Base-by-base conservation (phyloP, 2,888 invertebrate genomes). In the Mycalesis mineus region DNA sequence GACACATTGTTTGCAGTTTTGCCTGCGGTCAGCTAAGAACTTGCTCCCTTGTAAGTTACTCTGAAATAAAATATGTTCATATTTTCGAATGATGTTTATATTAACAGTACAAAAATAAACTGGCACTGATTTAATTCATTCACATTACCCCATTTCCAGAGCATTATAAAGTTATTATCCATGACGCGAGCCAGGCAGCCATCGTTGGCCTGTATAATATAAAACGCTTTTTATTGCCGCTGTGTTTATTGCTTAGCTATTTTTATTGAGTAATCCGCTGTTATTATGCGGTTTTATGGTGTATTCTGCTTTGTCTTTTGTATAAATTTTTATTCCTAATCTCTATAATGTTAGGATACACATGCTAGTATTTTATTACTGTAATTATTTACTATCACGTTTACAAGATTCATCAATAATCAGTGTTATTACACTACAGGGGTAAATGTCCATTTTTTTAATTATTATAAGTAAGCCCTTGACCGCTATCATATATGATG, bases 141-240 rank as follows among this genome's bases (percentile, higher is more conserved):
- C 37, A n/a, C 39, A 51, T 40, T 51, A 51, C 51, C 51, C 40
- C 37, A 41, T 51, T 51, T 39, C 40, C 15, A 29, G 31, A 29
- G 40, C 51, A 41, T 51, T 40, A 51, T 51, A 51, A 51, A 41
- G 51, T 51, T 51, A 51, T 51, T 39, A 41, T 51, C 51, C 41
- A 41, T 51, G 51, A 51, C 40, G 29, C 11, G 29, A 40, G 31
- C 14, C 15, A 14, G 51, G 40, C 40, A 40, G 50, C 40, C 13
- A 41, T 41, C 40, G 39, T 28, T 15, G 29, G 40, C 51, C 31
- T 41, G 40, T 51, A 39, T 51, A 40, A 51, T 51, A 51, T 51
- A 51, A 51, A 51, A 51, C 51, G 51, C 28, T 40, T 39, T 51
- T 51, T 51, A 51, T 51, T 40, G 39, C 51, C 11, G 11, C 40